These are phyloP conservation scores for Amazonetta brasiliensis DNA, from an alignment of 2,797 vertebrate species.

Conservation along the genomic window DNA sequence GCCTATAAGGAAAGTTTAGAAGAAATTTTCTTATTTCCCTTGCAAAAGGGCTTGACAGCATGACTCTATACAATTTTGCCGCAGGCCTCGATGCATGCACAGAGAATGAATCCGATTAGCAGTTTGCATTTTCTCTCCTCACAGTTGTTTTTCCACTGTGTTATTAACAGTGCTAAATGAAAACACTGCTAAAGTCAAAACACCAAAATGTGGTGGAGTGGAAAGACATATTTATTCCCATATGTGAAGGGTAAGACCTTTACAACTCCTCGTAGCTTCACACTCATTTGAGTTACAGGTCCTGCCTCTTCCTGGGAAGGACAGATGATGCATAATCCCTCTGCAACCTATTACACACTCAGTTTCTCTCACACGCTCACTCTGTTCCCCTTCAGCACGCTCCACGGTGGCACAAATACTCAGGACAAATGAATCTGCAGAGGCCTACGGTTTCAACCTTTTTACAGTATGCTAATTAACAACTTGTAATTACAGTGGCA, in stretches of 20 bases:
- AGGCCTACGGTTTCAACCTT: neutral
- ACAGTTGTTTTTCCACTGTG: neutral
- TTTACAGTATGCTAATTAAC: neutral
- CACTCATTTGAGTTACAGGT: neutral
- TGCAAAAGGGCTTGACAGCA: neutral
- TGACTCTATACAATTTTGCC: neutral
- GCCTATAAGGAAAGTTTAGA: neutral
- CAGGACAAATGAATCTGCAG: neutral
- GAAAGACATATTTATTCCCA: neutral
- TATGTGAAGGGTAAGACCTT: neutral
- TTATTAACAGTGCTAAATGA: neutral
- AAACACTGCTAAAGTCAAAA: conserved; percentile 2
- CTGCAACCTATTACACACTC: neutral
- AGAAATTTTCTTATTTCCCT: neutral
- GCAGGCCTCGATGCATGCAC: neutral
- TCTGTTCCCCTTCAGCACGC: neutral
- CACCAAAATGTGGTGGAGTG: neutral
- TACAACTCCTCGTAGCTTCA: neutral
- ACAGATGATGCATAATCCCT: conserved; percentile 1
- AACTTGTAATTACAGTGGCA: neutral
- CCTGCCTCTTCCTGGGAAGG: neutral
- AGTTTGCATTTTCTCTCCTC: neutral
- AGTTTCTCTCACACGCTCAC: neutral
- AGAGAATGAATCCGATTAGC: neutral
- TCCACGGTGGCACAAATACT: neutral